Evolutionary conservation across 1,140 invertebrate genomes (phyloP).

Genomic region (Maconellicoccus hirsutus): DNA sequence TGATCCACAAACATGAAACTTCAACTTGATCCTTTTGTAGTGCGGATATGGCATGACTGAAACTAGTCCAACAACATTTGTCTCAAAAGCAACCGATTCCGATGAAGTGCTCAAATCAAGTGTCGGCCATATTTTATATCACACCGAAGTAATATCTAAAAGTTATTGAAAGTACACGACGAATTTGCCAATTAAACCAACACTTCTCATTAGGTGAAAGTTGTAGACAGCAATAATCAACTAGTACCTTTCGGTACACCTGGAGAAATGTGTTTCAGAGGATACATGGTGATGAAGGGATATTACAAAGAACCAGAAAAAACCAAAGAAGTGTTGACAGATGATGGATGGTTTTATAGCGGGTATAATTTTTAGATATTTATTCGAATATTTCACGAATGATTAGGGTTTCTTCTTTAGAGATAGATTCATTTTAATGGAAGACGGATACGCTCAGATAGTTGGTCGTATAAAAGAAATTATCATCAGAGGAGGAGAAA

Average conservation of each 20-base stretch:
- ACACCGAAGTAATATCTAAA: conserved; percentile 59
- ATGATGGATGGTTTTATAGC: conserved; percentile 61
- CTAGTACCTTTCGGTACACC: conserved; percentile 58
- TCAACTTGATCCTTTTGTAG: conserved; percentile 39
- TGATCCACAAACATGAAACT: no score
- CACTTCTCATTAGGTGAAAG: conserved; percentile 50
- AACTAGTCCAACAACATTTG: conserved; percentile 60
- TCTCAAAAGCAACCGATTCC: conserved; percentile 46
- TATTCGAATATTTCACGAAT: no score
- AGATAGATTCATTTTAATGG: conserved; percentile 62
- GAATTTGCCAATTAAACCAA: no score
- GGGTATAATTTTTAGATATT: neutral
- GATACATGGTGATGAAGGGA: conserved; percentile 68
- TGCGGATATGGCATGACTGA: conserved; percentile 83
- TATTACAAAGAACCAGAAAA: conserved; percentile 76
- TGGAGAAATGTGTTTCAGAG: conserved; percentile 73
- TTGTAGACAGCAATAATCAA: conserved; percentile 56
- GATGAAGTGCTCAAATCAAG: conserved; percentile 52
- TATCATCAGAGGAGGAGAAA: conserved; percentile 85
- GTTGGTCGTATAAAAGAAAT: conserved; percentile 79
- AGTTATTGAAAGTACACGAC: conserved; percentile 56
- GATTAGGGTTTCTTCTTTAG: conserved; percentile 38
- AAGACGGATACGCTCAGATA: conserved; percentile 64
- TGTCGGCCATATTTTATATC: conserved; percentile 65
- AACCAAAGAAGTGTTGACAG: conserved; percentile 54